A percentile compares a stretch with the other conserved stretches of the same genome.
Conservation (phyloP, 2,797 vertebrate genomes). For the Macroramphosus scolopax region DNA sequence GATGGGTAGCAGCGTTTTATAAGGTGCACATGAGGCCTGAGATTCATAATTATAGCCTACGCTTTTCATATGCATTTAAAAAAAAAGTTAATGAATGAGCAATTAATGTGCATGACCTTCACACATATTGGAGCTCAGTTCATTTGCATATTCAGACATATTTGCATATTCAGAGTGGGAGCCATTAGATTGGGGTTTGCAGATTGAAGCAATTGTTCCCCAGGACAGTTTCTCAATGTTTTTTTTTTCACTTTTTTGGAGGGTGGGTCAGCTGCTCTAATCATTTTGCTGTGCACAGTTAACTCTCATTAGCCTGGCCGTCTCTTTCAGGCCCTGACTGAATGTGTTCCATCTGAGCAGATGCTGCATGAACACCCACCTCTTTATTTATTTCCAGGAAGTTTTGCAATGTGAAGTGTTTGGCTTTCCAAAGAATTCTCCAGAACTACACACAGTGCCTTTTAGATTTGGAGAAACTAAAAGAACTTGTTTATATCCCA, state of each 20-base stretch:
- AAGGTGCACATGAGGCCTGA: conserved; percentile 15
- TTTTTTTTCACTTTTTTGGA: conserved; percentile 14
- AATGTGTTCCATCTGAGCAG: conserved; percentile 69
- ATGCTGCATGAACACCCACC: conserved; percentile 63
- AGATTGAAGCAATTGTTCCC: conserved; percentile 12
- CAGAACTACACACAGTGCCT: conserved; percentile 39
- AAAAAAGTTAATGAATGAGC: conserved; percentile 27
- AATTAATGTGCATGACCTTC: conserved; percentile 36
- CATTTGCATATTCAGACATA: conserved; percentile 35
- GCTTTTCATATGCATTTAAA: conserved; percentile 14
- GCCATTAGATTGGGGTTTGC: conserved; percentile 3
- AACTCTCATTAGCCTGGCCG: conserved; percentile 64
- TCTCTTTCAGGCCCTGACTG: conserved; percentile 60
- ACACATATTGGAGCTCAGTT: conserved; percentile 18
- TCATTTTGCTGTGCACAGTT: conserved; percentile 60
- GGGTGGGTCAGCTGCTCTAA: conserved; percentile 53
- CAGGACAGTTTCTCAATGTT: conserved; percentile 7
- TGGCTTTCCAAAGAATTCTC: conserved; percentile 46
- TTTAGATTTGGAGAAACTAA: conserved; percentile 32
- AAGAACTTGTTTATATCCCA: conserved; percentile 49
- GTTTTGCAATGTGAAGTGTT: conserved; percentile 53
- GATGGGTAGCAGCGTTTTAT: conserved; percentile 17
- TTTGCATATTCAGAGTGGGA: conserved; percentile 30
- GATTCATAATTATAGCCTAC: conserved; percentile 11
- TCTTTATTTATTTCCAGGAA: conserved; percentile 69